Evolutionary conservation across 2,113 vertebrate genomes (phyloP).

Genomic region (Gadus macrocephalus): DNA sequence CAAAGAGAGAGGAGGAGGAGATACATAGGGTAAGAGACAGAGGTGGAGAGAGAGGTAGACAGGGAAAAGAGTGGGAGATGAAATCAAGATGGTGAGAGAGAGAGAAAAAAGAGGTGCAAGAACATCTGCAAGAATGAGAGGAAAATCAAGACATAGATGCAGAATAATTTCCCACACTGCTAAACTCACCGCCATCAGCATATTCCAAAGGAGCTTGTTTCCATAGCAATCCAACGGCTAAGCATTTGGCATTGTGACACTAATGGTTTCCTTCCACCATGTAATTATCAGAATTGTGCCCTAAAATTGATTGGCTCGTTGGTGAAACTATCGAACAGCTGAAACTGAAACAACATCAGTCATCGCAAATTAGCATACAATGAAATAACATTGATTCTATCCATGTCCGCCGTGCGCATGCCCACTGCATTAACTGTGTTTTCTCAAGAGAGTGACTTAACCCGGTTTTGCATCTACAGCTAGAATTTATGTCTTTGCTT

Average conservation of each 20-base stretch:
- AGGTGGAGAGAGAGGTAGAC: conserved; percentile 7
- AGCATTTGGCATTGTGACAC: conserved; percentile 22
- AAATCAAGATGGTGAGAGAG: neutral
- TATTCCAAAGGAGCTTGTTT: conserved; percentile 31
- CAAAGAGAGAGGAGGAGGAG: conserved; percentile 10
- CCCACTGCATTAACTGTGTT: neutral
- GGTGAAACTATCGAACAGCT: conserved; percentile 40
- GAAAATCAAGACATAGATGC: conserved; percentile 35
- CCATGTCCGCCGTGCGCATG: conserved; percentile 3
- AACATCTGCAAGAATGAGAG: too few species aligned
- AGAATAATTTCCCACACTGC: conserved; percentile 23
- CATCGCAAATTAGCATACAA: conserved; percentile 23
- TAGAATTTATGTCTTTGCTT: too few species aligned
- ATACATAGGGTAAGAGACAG: conserved; percentile 2
- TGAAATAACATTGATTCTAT: neutral
- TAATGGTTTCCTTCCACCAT: conserved; percentile 46
- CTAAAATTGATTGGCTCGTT: conserved; percentile 16
- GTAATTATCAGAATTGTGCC: conserved; percentile 31
- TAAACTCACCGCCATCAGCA: conserved; percentile 24
- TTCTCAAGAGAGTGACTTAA: neutral
- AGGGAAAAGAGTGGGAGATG: conserved; percentile 17
- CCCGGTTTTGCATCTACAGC: too few species aligned
- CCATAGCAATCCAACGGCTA: conserved; percentile 37
- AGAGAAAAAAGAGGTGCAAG: too few species aligned
- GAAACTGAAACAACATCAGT: conserved; percentile 21